A percentile compares a stretch with the other conserved stretches of the same genome.
These are phyloP conservation scores for Onychomys arenicola DNA, from an alignment of 2,797 vertebrate genomes.

Conservation along the genomic window DNA sequence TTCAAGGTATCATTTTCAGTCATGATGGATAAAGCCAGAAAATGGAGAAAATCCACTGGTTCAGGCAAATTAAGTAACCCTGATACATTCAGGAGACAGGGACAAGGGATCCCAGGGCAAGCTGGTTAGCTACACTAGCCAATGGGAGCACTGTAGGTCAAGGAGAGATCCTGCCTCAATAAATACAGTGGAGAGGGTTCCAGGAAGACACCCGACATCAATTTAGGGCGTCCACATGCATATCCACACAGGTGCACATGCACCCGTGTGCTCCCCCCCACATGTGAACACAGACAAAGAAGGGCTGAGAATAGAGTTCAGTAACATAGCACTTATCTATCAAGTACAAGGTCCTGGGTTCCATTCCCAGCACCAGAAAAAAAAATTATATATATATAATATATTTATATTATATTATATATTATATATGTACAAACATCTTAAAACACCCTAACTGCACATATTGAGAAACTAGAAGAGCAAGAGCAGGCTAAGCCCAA, in stretches of 20 bases:
- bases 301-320: not conserved
- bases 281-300: not conserved
- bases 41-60: conserved; percentile 9
- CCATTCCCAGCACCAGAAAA: not conserved
- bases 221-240: no score
- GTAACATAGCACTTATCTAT: no score
- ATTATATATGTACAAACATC: not conserved
- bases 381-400: no score
- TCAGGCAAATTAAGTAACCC: not conserved
- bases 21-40: conserved; percentile 2
- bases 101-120: not conserved
- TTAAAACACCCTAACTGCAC: not conserved
- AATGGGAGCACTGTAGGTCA: not conserved
- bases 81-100: not conserved
- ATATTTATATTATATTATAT: no score
- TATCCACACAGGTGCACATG: not conserved
- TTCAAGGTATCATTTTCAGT: not conserved
- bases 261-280: not conserved
- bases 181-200: not conserved
- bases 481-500: not conserved
- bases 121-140: not conserved
- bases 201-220: not conserved
- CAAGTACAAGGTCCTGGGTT: not conserved
- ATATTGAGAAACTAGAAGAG: not conserved
- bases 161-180: not conserved